A percentile compares a stretch with the other conserved stretches of the same genome.
phyloP scores from a whole-genome alignment of 2,113 vertebrate species.

The Xiphias gladius region DNA sequence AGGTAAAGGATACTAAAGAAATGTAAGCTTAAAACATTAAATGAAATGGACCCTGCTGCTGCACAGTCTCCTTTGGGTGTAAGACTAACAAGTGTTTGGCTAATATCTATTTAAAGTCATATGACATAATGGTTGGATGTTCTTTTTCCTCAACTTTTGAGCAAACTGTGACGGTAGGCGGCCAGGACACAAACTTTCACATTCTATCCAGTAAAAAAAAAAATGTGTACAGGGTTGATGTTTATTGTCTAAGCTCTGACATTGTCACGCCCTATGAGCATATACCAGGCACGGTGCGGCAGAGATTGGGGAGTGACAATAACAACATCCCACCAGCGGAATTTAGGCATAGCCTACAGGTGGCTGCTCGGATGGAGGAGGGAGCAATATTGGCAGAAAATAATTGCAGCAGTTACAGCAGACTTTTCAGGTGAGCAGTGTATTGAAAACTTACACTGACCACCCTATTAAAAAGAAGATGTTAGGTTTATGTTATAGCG shows the following conservation, averaged over 20 bases:
- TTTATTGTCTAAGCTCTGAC: background rate
- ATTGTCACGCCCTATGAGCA: background rate
- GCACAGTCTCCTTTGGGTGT: background rate
- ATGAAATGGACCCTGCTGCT: background rate
- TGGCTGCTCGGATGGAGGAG: background rate
- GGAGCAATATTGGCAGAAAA: background rate
- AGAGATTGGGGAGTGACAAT: background rate
- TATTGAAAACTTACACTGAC: background rate
- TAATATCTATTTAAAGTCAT: background rate
- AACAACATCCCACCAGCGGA: background rate
- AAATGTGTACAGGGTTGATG: background rate
- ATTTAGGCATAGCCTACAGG: background rate
- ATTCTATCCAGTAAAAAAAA: background rate
- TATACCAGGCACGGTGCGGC: background rate
- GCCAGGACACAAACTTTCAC: background rate
- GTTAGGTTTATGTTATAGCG: background rate
- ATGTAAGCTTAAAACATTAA: background rate
- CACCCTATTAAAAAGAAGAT: too few relatives aligned
- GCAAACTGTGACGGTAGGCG: background rate
- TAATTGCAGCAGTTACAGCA: background rate
- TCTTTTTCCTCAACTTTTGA: background rate
- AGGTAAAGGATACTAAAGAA: background rate
- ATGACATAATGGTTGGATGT: background rate
- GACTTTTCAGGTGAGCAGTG: background rate
- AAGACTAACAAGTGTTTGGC: background rate